These are phyloP conservation scores for Athalia rosae DNA, from an alignment of 2,888 invertebrate genomes.

Conservation along the genomic window DNA sequence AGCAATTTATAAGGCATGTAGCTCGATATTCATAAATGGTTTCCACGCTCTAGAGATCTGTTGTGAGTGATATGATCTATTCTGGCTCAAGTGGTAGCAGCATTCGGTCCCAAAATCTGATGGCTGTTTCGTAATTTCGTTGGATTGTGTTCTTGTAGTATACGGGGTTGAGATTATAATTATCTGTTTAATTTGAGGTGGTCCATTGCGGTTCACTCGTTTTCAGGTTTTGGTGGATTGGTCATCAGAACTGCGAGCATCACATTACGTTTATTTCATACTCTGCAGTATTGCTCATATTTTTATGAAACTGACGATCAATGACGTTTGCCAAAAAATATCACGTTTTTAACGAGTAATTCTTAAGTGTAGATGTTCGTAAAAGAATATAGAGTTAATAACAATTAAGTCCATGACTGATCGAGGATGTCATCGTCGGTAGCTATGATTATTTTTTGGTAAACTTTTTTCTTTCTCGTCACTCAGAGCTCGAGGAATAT, in stretches of 20 bases:
- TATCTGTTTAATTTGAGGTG: constrained; percentile 33
- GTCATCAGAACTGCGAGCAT: constrained; percentile 29
- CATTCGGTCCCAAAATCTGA: constrained; percentile 26
- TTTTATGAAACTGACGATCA: not conserved
- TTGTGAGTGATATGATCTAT: constrained; percentile 1
- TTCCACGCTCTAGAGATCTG: constrained; percentile 4
- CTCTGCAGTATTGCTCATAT: constrained; percentile 25
- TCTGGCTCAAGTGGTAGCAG: constrained; percentile 21
- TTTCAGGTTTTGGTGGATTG: constrained; percentile 34
- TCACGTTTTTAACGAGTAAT: not conserved
- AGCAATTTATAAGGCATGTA: constrained; percentile 1
- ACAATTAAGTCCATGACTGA: not conserved
- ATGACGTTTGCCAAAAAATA: not conserved
- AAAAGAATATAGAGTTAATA: constrained; percentile 19
- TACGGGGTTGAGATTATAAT: constrained; percentile 31
- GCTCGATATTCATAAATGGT: constrained; percentile 14
- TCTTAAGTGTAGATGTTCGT: not conserved
- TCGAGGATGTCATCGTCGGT: not conserved
- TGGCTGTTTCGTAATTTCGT: constrained; percentile 32
- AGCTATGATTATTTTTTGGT: constrained; percentile 60
- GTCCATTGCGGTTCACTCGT: constrained; percentile 50
- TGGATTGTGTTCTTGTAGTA: constrained; percentile 29
- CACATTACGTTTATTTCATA: constrained; percentile 62
- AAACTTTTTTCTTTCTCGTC: constrained; percentile 66
- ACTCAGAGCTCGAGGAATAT: constrained; percentile 65